Base-by-base conservation (phyloP, 2,888 invertebrate genomes). In the Peribatodes rhomboidaria region DNA sequence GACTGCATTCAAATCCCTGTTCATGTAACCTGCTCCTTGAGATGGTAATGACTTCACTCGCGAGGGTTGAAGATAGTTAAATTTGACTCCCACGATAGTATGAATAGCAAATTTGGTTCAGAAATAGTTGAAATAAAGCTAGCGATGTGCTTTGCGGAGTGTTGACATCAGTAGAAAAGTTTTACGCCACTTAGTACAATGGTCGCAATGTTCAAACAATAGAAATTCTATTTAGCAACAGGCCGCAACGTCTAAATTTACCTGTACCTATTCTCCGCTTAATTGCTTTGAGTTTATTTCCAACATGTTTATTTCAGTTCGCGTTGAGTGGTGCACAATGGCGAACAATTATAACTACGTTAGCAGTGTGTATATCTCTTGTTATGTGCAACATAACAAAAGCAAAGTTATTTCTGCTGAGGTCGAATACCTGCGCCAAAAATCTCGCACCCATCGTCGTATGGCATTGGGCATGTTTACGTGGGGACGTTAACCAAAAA, bases 351-450 rank as follows among this genome's bases (percentile, higher is more conserved):
- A 61, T 65, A 65, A 65, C 65, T 65, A 61, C 65, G 65, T 64
- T 63, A 54, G 47, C 59, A 42, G 53, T 31, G 44, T 56, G 44
- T 55, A 60, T 39, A 55, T 59, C 53, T 50, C 37, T 44, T 52
- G 58, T 64, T 59, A 64, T 59, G 49, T 84, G 80, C 79, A 86
- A 77, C 73, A 77, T 72, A 76, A 85, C 83, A 85, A 86, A 83
- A 81, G 82, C 74, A 55, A 61, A 69, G 72, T 78, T 85, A 85
- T 86, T 87, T 84, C 78, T 72, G 84, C 72, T 79, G 79, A 87
- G 89, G 87, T 79, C 83, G 80, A 71, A 77, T 80, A 80, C 87
- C 87, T 87, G 85, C 85, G 86, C 86, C 79, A 76, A 83, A 82
- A 81, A 77, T 11, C 79, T 75, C 76, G 74, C 78, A 78, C 76